Evolutionary conservation across 2,888 invertebrate genomes (phyloP).

Genomic region (Drosophila kambysellisi): DNA sequence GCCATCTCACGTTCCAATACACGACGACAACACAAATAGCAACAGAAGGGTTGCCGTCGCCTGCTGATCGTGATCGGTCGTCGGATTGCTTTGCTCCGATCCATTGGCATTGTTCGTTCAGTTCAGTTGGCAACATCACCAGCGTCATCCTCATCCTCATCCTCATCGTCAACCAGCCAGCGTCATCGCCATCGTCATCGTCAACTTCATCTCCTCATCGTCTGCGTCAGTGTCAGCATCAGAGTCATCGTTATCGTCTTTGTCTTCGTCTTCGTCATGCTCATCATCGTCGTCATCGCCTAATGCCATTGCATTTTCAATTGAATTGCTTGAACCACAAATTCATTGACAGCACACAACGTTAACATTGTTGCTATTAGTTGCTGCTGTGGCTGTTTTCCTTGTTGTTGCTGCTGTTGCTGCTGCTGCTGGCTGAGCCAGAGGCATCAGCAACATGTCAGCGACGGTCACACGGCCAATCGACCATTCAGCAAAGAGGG

Average conservation of each 20-base stretch:
- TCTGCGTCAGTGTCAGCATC: conserved; percentile 12
- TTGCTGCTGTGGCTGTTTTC: conserved; percentile 22
- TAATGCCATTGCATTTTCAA: conserved; percentile 71
- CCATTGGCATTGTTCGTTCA: conserved; percentile 49
- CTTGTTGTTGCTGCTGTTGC: conserved; percentile 6
- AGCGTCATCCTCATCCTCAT: conserved; percentile 16
- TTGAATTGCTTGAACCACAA: conserved; percentile 77
- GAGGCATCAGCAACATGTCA: conserved; percentile 72
- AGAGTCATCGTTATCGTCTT: conserved; percentile 11
- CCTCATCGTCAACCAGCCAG: background rate
- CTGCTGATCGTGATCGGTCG: conserved; percentile 74
- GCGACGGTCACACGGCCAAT: conserved; percentile 70
- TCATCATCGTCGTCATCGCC: conserved; percentile 44
- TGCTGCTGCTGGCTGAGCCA: conserved; percentile 24
- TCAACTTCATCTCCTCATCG: conserved; percentile 17
- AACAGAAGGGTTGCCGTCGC: conserved; percentile 43
- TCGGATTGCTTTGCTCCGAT: conserved; percentile 50
- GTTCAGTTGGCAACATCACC: conserved; percentile 47
- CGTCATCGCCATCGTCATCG: conserved; percentile 32
- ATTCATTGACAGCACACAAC: conserved; percentile 74
- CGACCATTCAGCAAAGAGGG: conserved; percentile 62
- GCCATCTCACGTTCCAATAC: conserved; percentile 71
- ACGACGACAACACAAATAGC: conserved; percentile 42
- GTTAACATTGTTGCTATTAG: conserved; percentile 49
- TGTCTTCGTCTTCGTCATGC: conserved; percentile 7